Evolutionary conservation across 2,888 invertebrate genomes (phyloP).

Genomic region (Escarpia spicata): DNA sequence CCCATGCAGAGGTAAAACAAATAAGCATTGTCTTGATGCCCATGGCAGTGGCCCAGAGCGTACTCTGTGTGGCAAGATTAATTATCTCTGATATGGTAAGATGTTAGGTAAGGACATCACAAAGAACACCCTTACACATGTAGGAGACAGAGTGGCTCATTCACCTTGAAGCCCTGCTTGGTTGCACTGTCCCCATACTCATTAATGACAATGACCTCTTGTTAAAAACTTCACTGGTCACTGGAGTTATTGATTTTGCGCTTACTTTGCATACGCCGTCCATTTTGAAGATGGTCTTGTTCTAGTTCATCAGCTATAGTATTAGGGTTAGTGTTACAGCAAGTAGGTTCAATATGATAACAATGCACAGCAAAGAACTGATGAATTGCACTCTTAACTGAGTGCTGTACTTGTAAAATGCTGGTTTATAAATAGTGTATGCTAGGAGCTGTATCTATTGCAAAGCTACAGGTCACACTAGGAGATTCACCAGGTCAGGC

Average conservation of each 20-base stretch:
- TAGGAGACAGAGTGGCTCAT: neutral
- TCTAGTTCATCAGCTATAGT: neutral
- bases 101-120: neutral
- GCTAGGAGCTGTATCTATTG: neutral
- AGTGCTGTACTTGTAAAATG: neutral
- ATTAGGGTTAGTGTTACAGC: neutral
- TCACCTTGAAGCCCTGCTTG: neutral
- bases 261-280: neutral
- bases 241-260: too few relatives aligned
- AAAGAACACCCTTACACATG: neutral
- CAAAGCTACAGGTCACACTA: neutral
- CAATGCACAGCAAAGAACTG: neutral
- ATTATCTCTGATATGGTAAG: neutral
- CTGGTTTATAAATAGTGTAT: neutral
- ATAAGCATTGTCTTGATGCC: neutral
- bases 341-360: neutral
- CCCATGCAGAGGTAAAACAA: neutral
- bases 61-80: neutral
- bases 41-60: neutral
- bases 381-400: neutral
- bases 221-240: neutral
- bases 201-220: neutral
- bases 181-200: neutral
- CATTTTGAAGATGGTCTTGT: neutral
- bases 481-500: neutral